Evolutionary conservation across 2,888 invertebrate genomes (phyloP).

Genomic region (Dolichomitus sp.): DNA sequence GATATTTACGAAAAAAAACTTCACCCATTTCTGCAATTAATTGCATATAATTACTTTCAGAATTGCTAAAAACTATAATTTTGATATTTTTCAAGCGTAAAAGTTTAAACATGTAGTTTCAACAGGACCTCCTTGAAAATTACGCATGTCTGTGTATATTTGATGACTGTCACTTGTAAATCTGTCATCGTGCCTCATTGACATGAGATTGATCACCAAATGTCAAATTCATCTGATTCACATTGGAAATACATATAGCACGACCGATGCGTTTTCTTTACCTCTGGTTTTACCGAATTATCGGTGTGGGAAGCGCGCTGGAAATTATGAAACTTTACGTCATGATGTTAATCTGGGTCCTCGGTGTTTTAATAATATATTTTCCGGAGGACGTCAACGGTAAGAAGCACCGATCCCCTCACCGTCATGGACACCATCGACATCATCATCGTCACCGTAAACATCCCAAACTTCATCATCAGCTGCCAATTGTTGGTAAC

Average conservation of each 20-base stretch:
- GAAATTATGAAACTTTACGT: conserved; percentile 73
- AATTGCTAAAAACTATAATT: too few species aligned
- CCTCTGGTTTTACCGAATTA: conserved; percentile 36
- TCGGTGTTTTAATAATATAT: conserved; percentile 59
- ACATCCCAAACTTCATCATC: conserved; percentile 10
- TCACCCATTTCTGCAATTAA: too few species aligned
- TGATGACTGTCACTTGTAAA: conserved; percentile 56
- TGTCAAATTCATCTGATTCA: conserved; percentile 46
- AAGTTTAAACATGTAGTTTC: too few species aligned
- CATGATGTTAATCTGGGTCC: conserved; percentile 60
- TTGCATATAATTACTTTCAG: too few species aligned
- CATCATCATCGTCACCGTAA: conserved; percentile 47
- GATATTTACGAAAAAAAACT: too few species aligned
- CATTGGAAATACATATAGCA: conserved; percentile 29
- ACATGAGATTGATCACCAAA: conserved; percentile 45
- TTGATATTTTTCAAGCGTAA: too few species aligned
- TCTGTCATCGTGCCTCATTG: conserved; percentile 49
- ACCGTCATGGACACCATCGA: conserved; percentile 25
- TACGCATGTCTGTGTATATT: not conserved
- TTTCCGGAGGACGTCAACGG: conserved; percentile 47
- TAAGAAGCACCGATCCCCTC: conserved; percentile 46
- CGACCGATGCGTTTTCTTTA: conserved; percentile 62
- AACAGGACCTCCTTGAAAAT: too few species aligned
- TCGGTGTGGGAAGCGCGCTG: conserved; percentile 57
- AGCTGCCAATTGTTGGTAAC: conserved; percentile 4